A percentile compares a stretch with the other conserved stretches of the same genome.
phyloP scores from a whole-genome alignment of 1,140 invertebrate species.

The Tetragnatha versicolor region DNA sequence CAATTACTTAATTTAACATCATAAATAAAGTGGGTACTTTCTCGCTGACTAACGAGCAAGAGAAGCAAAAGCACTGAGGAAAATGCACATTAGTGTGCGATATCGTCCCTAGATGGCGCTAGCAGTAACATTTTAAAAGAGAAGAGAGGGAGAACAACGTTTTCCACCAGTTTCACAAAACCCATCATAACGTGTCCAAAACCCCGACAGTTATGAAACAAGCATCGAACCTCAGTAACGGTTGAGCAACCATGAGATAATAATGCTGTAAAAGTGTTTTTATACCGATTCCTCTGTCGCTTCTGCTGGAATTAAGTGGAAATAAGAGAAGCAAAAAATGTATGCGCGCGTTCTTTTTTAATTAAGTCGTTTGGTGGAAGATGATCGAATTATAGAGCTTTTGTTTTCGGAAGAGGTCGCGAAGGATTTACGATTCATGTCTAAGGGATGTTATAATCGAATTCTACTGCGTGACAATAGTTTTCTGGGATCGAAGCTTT shows the following conservation, averaged over 20 bases:
- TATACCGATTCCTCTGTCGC: too few relatives aligned
- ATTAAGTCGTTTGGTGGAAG: conserved; percentile 16
- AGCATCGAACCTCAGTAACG: conserved; percentile 23
- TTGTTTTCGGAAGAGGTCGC: too few relatives aligned
- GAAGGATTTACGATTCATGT: too few relatives aligned
- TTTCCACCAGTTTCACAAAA: neutral
- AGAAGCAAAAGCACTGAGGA: neutral
- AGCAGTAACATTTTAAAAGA: neutral
- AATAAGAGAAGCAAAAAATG: neutral
- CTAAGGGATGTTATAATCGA: too few relatives aligned
- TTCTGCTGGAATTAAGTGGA: too few relatives aligned
- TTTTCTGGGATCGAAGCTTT: too few relatives aligned
- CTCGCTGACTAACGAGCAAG: too few relatives aligned
- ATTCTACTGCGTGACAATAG: too few relatives aligned
- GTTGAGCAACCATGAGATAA: conserved; percentile 40
- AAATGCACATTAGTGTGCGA: neutral
- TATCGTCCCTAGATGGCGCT: neutral
- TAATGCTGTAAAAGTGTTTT: conserved; percentile 15
- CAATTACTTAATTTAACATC: too few relatives aligned
- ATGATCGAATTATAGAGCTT: too few relatives aligned
- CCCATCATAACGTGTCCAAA: conserved; percentile 16
- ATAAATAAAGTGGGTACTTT: too few relatives aligned
- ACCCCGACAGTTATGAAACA: conserved; percentile 1
- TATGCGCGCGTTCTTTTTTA: conserved; percentile 12
- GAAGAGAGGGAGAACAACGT: neutral